Base-by-base conservation (phyloP, 2,113 vertebrate species). In the Todiramphus chloris region DNA sequence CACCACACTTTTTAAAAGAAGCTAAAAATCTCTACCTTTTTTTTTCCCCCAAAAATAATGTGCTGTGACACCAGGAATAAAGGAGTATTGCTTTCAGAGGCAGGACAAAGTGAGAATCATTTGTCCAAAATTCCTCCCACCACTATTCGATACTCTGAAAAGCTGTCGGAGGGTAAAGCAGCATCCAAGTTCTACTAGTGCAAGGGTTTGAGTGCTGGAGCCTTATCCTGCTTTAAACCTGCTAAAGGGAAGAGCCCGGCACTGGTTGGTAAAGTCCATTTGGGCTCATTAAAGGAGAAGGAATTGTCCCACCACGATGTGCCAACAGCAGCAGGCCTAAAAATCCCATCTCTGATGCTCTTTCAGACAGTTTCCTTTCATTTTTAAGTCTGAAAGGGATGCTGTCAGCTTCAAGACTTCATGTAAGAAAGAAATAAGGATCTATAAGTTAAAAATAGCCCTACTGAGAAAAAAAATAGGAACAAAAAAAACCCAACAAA, bases 381-480 rank as follows among this genome's bases (percentile, higher is more conserved):
- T 93, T 85, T 76, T 53, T 46, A 74, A 46, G 59, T 39, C 82
- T 93, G 79, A 90, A 96, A 91, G 14, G 33, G 55, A 80, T 63
- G 83, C 82, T 90, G 85, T 83, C 96, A 94, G 64, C 59, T 87
- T 88, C 88, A 83, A 93, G 92, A 83, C 81, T 78, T 93, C 51
- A 78, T 37, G 75, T 70, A 68, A 93, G 72, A 67, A 89, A 90
- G 79, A 76, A 95, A 63, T 30, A 78, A 51, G 37, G 43, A 86
- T 84, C 73, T 1, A 3, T 10, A 74, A 48, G 56, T n/a, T 89
- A 92, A 92, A 95, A 96, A 94, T 89, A 94, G 73, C 46, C 37
- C 35, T 39, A 41, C 30, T 31, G 30, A 60, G 59, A 51, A 25
- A 51, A 51, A 51, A 20, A 41, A 67, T 63, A 43, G 16, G 43